phyloP scores from a whole-genome alignment of 2,888 invertebrate genomes.

The Lymantria monacha region DNA sequence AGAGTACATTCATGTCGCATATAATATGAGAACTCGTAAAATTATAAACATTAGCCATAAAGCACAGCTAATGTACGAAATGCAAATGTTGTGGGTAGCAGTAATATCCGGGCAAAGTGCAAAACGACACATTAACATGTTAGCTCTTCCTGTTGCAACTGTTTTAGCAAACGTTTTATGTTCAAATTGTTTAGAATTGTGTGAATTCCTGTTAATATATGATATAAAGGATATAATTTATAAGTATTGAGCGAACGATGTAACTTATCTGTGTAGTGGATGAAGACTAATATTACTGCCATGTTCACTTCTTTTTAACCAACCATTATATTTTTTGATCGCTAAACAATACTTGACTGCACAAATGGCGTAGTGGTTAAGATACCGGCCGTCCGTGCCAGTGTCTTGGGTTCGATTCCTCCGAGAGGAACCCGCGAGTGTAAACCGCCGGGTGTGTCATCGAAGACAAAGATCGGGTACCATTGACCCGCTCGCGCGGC shows the following conservation, averaged over 20 bases:
- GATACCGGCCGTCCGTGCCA: too few relatives aligned
- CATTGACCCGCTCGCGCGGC: too few relatives aligned
- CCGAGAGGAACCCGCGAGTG: too few relatives aligned
- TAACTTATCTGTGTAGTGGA: too few relatives aligned
- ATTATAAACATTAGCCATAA: slow-evolving; percentile 35
- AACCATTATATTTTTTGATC: too few relatives aligned
- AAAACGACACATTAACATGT: slow-evolving; percentile 34
- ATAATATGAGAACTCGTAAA: slow-evolving; percentile 7
- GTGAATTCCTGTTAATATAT: slow-evolving; percentile 21
- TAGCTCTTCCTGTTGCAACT: slow-evolving; percentile 27
- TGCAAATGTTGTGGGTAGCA: slow-evolving; percentile 36
- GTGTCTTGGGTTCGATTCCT: too few relatives aligned
- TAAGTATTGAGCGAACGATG: background rate
- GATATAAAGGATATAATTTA: slow-evolving; percentile 9
- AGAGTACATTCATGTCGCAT: background rate
- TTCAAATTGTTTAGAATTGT: slow-evolving; percentile 21
- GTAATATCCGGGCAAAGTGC: slow-evolving; percentile 39
- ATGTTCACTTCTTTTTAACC: too few relatives aligned
- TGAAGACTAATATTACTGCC: too few relatives aligned
- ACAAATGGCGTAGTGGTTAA: too few relatives aligned
- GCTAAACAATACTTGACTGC: too few relatives aligned
- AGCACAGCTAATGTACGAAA: slow-evolving; percentile 34
- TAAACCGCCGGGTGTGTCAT: too few relatives aligned
- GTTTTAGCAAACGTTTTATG: slow-evolving; percentile 36
- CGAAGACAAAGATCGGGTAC: too few relatives aligned